phyloP scores from a whole-genome alignment of 92 coral and sea anemone genomes.

The Ricordea florida region DNA sequence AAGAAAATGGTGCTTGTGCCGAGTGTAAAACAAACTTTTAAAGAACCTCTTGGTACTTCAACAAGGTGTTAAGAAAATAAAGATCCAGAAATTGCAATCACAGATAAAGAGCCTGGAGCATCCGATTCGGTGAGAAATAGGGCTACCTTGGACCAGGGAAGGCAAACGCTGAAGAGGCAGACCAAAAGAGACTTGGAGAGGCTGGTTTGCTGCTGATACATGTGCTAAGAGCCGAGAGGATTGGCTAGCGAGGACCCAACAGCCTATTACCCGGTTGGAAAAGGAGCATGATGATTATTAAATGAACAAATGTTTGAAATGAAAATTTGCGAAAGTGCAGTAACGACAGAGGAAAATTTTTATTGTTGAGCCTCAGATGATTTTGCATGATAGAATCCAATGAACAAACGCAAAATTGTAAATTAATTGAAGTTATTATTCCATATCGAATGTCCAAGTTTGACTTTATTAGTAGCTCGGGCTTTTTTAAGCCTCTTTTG shows the following conservation, averaged over 20 bases:
- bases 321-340: slow-evolving; percentile 26
- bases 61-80: too few relatives aligned
- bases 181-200: slow-evolving; percentile 2
- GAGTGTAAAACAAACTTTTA: too few relatives aligned
- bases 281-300: slow-evolving; percentile 40
- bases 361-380: slow-evolving; percentile 22
- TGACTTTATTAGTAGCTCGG: not conserved
- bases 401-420: not conserved
- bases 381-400: slow-evolving; percentile 1
- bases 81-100: too few relatives aligned
- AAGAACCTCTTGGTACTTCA: too few relatives aligned
- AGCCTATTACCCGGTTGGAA: slow-evolving; percentile 17
- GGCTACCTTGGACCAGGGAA: slow-evolving; percentile 17
- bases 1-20: too few relatives aligned
- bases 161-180: slow-evolving; percentile 13
- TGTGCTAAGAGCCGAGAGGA: slow-evolving; percentile 13
- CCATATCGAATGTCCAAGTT: slow-evolving; percentile 26
- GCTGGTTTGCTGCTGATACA: slow-evolving; percentile 12
- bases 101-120: too few relatives aligned
- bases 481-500: slow-evolving; percentile 9
- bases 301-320: slow-evolving; percentile 31
- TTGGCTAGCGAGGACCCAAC: not conserved
- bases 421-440: slow-evolving; percentile 7
- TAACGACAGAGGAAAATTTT: slow-evolving; percentile 19
- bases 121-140: too few relatives aligned